These are phyloP conservation scores for Hemiprocne comata DNA, from an alignment of 2,113 vertebrate species.

Conservation along the genomic window DNA sequence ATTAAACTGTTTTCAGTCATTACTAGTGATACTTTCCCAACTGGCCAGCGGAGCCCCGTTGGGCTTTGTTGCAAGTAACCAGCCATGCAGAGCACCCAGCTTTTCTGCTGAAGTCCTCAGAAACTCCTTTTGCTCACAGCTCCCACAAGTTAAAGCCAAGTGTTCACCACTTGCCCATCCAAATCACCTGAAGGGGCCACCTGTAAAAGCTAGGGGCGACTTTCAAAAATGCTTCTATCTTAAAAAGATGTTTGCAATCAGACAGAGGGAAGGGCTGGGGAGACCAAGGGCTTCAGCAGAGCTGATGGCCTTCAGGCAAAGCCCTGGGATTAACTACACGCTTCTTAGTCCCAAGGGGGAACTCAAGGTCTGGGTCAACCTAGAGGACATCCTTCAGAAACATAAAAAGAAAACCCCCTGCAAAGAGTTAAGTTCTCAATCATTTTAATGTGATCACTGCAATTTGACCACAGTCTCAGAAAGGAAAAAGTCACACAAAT, in stretches of 20 bases:
- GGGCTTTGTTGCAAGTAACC: neutral
- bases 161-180: neutral
- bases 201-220: neutral
- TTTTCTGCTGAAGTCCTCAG: neutral
- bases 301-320: neutral
- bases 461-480: conserved; percentile 43
- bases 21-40: neutral
- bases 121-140: neutral
- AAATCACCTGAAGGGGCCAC: neutral
- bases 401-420: conserved; percentile 42
- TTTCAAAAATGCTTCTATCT: neutral
- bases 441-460: conserved; percentile 65
- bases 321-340: neutral
- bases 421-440: conserved; percentile 39
- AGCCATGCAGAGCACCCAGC: neutral
- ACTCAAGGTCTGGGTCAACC: neutral
- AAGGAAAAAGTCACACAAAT: conserved; percentile 6
- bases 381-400: neutral
- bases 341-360: neutral
- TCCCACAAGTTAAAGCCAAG: neutral
- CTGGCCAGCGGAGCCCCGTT: neutral
- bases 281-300: neutral
- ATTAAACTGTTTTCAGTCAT: neutral
- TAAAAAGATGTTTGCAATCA: neutral
- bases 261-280: neutral